A percentile compares a stretch with the other conserved stretches of the same genome.
phyloP scores from a whole-genome alignment of 1,140 invertebrate species.

The Macrocentrus cingulum region DNA sequence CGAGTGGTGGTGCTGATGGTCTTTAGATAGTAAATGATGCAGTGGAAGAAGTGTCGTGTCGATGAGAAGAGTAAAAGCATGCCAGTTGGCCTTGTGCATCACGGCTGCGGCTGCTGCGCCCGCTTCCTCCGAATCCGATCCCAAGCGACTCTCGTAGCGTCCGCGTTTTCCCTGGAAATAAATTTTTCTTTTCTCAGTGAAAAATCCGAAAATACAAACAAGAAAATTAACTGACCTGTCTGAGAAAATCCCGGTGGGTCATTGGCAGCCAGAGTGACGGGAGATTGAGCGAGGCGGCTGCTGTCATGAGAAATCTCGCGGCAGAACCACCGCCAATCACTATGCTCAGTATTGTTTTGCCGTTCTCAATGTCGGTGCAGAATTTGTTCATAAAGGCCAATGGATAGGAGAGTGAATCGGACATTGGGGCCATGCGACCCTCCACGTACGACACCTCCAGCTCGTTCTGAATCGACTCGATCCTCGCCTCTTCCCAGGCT shows the following conservation, averaged over 20 bases:
- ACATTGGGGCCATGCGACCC: constrained; percentile 36
- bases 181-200: not conserved
- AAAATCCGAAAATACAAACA: too few relatives aligned
- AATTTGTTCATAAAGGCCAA: constrained; percentile 51
- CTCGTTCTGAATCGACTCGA: constrained; percentile 48
- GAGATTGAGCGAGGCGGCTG: constrained; percentile 48
- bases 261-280: constrained; percentile 54
- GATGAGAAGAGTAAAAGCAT: constrained; percentile 54
- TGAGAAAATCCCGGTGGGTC: constrained; percentile 51
- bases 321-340: constrained; percentile 53
- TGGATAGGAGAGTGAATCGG: constrained; percentile 47
- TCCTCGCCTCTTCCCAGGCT: constrained; percentile 51
- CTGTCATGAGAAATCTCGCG: constrained; percentile 53
- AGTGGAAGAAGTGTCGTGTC: constrained; percentile 52
- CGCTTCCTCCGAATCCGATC: constrained; percentile 49
- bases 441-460: constrained; percentile 53
- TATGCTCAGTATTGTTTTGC: constrained; percentile 47
- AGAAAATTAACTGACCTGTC: constrained; percentile 52
- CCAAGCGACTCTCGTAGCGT: constrained; percentile 50
- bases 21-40: constrained; percentile 40
- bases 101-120: constrained; percentile 52
- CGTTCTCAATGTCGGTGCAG: constrained; percentile 49
- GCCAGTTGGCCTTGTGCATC: constrained; percentile 58
- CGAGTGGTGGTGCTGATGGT: constrained; percentile 32
- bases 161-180: constrained; percentile 45